Evolutionary conservation across 2,113 vertebrate species (phyloP).

Genomic region (Ctenomys sociabilis): DNA sequence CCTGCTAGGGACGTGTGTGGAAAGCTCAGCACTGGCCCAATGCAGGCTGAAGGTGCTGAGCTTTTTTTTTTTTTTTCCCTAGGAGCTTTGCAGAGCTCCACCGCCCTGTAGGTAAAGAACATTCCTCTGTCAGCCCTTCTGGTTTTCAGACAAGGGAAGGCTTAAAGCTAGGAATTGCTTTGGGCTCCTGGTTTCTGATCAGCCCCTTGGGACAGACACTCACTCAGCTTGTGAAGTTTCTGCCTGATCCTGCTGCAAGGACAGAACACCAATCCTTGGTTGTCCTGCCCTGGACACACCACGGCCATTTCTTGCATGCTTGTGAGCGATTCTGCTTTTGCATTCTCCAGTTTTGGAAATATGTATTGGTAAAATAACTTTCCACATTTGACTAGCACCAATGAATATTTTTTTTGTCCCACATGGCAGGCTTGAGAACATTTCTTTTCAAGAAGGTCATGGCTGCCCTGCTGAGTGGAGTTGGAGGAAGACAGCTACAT

Average conservation of each 20-base stretch:
- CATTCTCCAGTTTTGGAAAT: background rate
- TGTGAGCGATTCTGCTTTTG: background rate
- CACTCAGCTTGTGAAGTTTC: background rate
- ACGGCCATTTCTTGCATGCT: background rate
- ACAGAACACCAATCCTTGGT: background rate
- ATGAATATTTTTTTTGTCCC: slow-evolving; percentile 1
- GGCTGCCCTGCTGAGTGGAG: background rate
- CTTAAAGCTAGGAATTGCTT: background rate
- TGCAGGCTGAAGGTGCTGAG: background rate
- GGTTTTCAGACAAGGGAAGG: background rate
- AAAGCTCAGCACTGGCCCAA: background rate
- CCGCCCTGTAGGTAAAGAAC: background rate
- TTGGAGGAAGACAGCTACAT: background rate
- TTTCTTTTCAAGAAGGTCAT: background rate
- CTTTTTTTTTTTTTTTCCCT: slow-evolving; percentile 46
- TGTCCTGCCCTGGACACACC: background rate
- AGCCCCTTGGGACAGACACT: background rate
- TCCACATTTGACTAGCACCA: background rate
- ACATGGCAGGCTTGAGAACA: slow-evolving; percentile 34
- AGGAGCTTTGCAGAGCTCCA: background rate
- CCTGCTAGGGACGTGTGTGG: slow-evolving; percentile 2
- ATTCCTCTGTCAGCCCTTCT: background rate
- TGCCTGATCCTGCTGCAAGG: background rate
- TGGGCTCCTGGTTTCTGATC: background rate
- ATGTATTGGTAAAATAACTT: background rate